Evolutionary conservation across 2,888 invertebrate species (phyloP).

Genomic region (Calliphora vomitoria): DNA sequence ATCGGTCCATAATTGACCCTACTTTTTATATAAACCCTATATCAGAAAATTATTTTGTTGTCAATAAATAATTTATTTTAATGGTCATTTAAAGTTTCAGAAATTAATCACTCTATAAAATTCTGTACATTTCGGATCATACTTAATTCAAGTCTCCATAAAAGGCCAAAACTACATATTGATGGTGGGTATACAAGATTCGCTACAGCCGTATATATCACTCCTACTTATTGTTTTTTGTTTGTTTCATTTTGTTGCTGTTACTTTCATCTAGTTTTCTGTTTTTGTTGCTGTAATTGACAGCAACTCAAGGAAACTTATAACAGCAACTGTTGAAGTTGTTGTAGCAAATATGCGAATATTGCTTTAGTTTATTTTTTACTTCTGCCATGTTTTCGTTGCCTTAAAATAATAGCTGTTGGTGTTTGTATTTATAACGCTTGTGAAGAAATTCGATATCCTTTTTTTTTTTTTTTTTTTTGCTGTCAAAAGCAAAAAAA

Average conservation of each 20-base stretch:
- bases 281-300: conserved; percentile 49
- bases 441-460: not conserved
- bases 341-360: conserved; percentile 12
- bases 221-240: not conserved
- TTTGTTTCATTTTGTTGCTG: not conserved
- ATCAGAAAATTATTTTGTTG: too few relatives aligned
- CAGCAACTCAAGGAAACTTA: conserved; percentile 54
- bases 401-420: not conserved
- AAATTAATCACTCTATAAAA: too few relatives aligned
- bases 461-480: not conserved
- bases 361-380: conserved; percentile 3
- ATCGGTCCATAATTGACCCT: too few relatives aligned
- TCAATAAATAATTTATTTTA: too few relatives aligned
- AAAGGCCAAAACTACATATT: too few relatives aligned
- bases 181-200: too few relatives aligned
- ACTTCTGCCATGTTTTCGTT: not conserved
- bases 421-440: conserved; percentile 14
- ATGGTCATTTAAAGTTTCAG: too few relatives aligned
- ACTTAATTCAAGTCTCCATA: too few relatives aligned
- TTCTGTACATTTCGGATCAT: too few relatives aligned
- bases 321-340: conserved; percentile 28
- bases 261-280: not conserved
- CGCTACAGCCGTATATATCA: too few relatives aligned
- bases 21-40: too few relatives aligned
- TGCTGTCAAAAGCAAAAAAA: not conserved